Base-by-base conservation (phyloP, 1,140 invertebrate species). In the Liolophura sinensis region DNA sequence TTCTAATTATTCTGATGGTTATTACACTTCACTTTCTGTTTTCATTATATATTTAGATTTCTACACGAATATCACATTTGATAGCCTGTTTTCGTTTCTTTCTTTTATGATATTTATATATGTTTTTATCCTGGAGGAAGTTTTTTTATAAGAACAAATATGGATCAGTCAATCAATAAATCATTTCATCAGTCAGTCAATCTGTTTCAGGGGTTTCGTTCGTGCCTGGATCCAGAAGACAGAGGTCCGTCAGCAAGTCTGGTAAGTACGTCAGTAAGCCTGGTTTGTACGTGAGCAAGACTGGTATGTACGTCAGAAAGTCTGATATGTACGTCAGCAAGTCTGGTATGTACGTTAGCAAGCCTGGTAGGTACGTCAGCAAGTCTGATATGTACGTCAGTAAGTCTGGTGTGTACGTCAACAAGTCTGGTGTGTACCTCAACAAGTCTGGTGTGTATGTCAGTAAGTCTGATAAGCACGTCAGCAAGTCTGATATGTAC, bases 191-290 rank as follows among this genome's bases (percentile, higher is more conserved):
- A n/a, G n/a, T n/a, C n/a, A n/a, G n/a, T n/a, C n/a, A n/a, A n/a
- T n/a, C 3, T 46, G 20, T 62, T 72, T 12, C 68, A 81, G 79
- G 78, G 79, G 50, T 60, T 82, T 16, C 60, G 78, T 14, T 74
- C 78, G 18, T 78, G 77, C 67, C 59, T 82, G 24, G 78, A 80
- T 20, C 65, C 70, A 5, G 73, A 78, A 25, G 76, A 81, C 62
- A 63, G 76, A 60, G 81, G 81, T 18, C 78, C 79, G 6, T 72
- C 78, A 7, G 79, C 79, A 16, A 80, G 78, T 67, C 60, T 82
- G 71, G 78, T 80, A 66, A 72, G 72, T 68, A 47, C 18, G 15
- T 22, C 16, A 48, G 25, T 14, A 46, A n/a, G 24, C 15, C 47
- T 3, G 18, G 1, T 27, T 31, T 14, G 6, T 61, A 46, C 16